These are phyloP conservation scores for Fopius arisanus DNA, from an alignment of 1,140 invertebrate genomes.

Conservation along the genomic window DNA sequence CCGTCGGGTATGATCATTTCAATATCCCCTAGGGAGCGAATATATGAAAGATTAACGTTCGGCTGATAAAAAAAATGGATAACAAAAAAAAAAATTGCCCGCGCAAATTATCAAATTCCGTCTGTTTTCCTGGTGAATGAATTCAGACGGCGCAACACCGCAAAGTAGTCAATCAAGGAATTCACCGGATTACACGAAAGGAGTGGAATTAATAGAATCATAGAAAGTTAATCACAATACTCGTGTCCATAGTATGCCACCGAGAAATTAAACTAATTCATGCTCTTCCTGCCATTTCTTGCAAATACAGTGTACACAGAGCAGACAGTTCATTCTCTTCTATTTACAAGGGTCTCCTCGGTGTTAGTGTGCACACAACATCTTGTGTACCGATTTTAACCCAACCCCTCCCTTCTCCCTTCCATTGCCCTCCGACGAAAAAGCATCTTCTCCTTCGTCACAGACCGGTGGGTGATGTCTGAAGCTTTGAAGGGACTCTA, in stretches of 20 bases:
- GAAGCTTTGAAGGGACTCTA: background rate
- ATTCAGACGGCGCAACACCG: no score
- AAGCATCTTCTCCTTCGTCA: background rate
- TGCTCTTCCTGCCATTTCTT: background rate
- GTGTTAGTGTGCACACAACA: background rate
- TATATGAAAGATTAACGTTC: no score
- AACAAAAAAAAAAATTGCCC: background rate
- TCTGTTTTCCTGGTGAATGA: background rate
- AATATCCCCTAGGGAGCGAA: no score
- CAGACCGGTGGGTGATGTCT: background rate
- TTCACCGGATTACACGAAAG: background rate
- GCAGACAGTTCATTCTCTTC: background rate
- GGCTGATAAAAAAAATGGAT: no score
- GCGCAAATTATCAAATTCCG: background rate
- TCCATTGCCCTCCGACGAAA: background rate
- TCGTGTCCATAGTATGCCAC: constrained; percentile 20
- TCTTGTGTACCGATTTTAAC: background rate
- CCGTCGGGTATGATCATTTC: no score
- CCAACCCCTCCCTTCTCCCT: background rate
- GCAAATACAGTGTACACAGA: background rate
- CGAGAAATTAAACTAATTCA: constrained; percentile 26
- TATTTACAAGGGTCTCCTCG: background rate
- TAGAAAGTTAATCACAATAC: constrained; percentile 28
- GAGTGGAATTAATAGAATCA: background rate
- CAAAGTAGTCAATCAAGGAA: no score